These are phyloP conservation scores for Tuberolachnus salignus DNA, from an alignment of 2,888 invertebrate genomes.

Conservation along the genomic window DNA sequence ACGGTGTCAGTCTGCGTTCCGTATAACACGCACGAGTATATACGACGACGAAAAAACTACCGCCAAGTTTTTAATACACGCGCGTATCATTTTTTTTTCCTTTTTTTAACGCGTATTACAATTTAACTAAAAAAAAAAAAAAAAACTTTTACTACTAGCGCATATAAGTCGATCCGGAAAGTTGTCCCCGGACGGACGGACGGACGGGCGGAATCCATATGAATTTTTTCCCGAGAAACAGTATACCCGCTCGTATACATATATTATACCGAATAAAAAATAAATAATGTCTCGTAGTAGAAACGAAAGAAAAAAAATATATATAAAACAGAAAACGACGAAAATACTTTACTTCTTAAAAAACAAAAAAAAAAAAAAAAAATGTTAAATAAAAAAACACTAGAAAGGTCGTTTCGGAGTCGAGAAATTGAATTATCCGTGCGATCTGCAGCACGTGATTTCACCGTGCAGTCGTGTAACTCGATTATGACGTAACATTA, in stretches of 20 bases:
- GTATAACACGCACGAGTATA: background rate
- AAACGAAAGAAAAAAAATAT: background rate
- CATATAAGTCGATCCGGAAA: slow-evolving; percentile 36
- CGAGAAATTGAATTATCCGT: slow-evolving; percentile 28
- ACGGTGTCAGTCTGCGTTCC: background rate
- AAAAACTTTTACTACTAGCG: slow-evolving; percentile 19
- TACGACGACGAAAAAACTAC: slow-evolving; percentile 27
- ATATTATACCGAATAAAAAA: background rate
- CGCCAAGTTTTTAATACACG: slow-evolving; percentile 24
- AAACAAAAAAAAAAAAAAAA: background rate
- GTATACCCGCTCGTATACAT: background rate
- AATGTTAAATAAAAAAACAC: background rate
- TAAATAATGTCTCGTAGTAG: background rate
- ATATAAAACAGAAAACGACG: background rate
- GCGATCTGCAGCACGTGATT: slow-evolving; percentile 14
- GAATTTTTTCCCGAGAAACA: slow-evolving; percentile 39
- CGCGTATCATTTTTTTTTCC: background rate
- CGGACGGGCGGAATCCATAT: slow-evolving; percentile 15
- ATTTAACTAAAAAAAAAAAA: slow-evolving; percentile 8
- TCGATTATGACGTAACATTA: slow-evolving; percentile 26
- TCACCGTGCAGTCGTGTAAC: background rate
- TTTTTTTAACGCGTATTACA: slow-evolving; percentile 23
- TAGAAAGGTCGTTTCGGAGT: slow-evolving; percentile 12
- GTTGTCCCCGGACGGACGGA: slow-evolving; percentile 21
- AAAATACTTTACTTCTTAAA: slow-evolving; percentile 19